A percentile compares a stretch with the other conserved stretches of the same genome.
phyloP scores from a whole-genome alignment of 2,113 vertebrate genomes.

The Pyrgilauda ruficollis region DNA sequence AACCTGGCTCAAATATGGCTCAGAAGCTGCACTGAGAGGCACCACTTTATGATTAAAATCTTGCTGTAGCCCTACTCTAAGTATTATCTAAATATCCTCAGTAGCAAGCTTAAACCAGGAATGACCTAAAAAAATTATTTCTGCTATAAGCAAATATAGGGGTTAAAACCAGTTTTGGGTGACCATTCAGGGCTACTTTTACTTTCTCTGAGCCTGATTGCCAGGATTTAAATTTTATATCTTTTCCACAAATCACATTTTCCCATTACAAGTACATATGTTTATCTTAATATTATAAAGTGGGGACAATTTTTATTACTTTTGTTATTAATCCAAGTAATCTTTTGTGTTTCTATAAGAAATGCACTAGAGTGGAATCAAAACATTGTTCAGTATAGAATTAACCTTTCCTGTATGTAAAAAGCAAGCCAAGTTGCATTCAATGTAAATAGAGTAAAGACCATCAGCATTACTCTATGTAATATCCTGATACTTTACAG shows the following conservation, averaged over 20 bases:
- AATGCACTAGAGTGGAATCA: conserved; percentile 24
- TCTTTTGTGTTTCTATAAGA: conserved; percentile 39
- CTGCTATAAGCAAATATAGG: neutral
- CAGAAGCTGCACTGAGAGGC: neutral
- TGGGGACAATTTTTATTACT: conserved; percentile 35
- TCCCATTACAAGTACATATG: neutral
- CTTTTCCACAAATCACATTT: conserved; percentile 14
- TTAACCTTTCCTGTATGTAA: conserved; percentile 17
- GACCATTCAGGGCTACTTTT: neutral
- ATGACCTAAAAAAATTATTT: neutral
- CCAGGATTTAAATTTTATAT: neutral
- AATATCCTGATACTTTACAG: conserved; percentile 55
- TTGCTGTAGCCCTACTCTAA: neutral
- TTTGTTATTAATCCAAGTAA: conserved; percentile 35
- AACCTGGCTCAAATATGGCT: neutral
- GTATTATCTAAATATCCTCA: neutral
- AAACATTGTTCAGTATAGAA: conserved; percentile 12
- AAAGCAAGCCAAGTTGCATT: conserved; percentile 10
- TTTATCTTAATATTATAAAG: conserved; percentile 43
- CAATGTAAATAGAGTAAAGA: neutral
- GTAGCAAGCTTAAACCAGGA: neutral
- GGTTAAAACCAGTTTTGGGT: neutral
- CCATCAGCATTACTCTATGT: neutral
- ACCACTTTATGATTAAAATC: neutral
- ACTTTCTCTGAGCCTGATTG: neutral